phyloP scores from a whole-genome alignment of 2,888 invertebrate genomes.

The Melanostoma mellinum region DNA sequence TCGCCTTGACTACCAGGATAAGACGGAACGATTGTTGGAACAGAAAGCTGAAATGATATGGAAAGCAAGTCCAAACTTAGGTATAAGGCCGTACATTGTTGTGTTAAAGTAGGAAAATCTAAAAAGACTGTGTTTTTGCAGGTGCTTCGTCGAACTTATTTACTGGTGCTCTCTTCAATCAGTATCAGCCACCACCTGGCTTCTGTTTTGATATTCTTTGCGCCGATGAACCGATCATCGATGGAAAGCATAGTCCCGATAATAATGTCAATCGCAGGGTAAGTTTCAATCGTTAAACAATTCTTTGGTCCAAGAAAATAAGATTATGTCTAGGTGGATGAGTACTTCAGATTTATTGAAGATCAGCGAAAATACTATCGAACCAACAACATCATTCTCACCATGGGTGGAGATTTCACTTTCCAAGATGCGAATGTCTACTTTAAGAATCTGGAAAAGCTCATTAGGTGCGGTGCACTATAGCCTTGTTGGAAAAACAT shows the following conservation, averaged over 20 bases:
- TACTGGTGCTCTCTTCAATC: slow-evolving; percentile 92
- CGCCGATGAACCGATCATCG: slow-evolving; percentile 92
- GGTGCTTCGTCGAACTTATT: slow-evolving; percentile 88
- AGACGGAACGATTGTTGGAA: slow-evolving; percentile 83
- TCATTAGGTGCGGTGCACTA: slow-evolving; percentile 84
- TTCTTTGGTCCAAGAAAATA: slow-evolving; percentile 11
- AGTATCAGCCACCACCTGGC: slow-evolving; percentile 92
- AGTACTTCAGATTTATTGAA: slow-evolving; percentile 84
- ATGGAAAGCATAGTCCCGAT: slow-evolving; percentile 89
- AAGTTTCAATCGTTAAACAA: slow-evolving; percentile 81
- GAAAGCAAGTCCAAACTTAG: slow-evolving; percentile 88
- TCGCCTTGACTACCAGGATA: slow-evolving; percentile 93
- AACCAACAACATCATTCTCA: slow-evolving; percentile 89
- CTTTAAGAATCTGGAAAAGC: slow-evolving; percentile 92
- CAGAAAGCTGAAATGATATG: slow-evolving; percentile 92
- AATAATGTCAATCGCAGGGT: slow-evolving; percentile 92
- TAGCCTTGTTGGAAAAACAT: not conserved
- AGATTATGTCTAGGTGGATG: slow-evolving; percentile 80
- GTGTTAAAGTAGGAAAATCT: no score
- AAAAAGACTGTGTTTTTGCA: slow-evolving; percentile 75
- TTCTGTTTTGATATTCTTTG: slow-evolving; percentile 97
- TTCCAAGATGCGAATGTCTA: slow-evolving; percentile 91
- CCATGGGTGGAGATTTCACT: slow-evolving; percentile 96
- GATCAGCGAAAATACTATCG: slow-evolving; percentile 85
- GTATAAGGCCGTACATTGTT: slow-evolving; percentile 80